phyloP scores from a whole-genome alignment of 1,140 invertebrate species.

The Olivierus martensii region DNA sequence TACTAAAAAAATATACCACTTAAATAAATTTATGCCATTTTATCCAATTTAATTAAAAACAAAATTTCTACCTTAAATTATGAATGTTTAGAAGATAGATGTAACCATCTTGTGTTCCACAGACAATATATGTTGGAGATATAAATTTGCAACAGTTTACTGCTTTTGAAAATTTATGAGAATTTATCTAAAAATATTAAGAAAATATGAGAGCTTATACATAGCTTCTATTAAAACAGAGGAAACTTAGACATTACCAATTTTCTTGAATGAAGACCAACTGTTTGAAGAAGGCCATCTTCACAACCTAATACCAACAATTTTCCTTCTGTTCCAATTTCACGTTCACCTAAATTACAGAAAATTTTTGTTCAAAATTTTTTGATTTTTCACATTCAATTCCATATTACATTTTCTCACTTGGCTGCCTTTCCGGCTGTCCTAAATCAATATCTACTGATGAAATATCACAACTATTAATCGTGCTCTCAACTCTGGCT shows the following conservation, averaged over 20 bases:
- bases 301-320: constrained; percentile 47
- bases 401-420: constrained; percentile 19
- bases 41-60: background rate
- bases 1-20: constrained; percentile 19
- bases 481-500: too few relatives aligned
- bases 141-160: constrained; percentile 35
- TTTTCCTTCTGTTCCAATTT: constrained; percentile 50
- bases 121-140: constrained; percentile 24
- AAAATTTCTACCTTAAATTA: constrained; percentile 24
- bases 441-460: constrained; percentile 27
- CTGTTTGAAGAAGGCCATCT: constrained; percentile 40
- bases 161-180: constrained; percentile 28
- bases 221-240: constrained; percentile 12
- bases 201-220: constrained; percentile 23
- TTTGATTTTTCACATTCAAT: background rate
- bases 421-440: constrained; percentile 20
- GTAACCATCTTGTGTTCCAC: constrained; percentile 32
- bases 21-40: background rate
- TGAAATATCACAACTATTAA: constrained; percentile 33
- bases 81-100: constrained; percentile 28
- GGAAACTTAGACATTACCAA: constrained; percentile 23
- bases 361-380: constrained; percentile 10
- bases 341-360: constrained; percentile 33
- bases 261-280: constrained; percentile 41
- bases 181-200: constrained; percentile 27